Conservation (phyloP, 2,888 invertebrate genomes). For the Pandemis heparana region DNA sequence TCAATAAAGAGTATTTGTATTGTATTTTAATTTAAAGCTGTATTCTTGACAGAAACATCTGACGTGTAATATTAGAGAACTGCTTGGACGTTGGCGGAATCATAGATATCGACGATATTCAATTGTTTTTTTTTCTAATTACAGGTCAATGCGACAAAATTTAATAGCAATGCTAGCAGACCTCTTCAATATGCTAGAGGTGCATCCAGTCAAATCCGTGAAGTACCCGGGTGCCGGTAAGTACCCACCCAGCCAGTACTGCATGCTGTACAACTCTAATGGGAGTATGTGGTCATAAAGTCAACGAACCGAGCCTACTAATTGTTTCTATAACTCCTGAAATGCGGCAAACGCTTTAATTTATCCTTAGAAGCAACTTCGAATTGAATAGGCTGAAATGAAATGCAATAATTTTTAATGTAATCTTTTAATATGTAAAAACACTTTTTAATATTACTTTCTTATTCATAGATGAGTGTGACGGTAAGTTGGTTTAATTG, state of each 20-base stretch:
- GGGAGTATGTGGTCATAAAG: slow-evolving; percentile 86
- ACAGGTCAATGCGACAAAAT: slow-evolving; percentile 91
- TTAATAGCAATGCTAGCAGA: slow-evolving; percentile 96
- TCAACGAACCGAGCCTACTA: slow-evolving; percentile 66
- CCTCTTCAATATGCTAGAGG: slow-evolving; percentile 96
- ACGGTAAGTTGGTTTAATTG: slow-evolving; percentile 36
- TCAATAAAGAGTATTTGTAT: too few relatives aligned
- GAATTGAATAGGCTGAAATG: background rate
- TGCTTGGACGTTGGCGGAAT: too few relatives aligned
- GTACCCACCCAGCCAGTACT: slow-evolving; percentile 63
- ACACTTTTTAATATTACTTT: slow-evolving; percentile 29
- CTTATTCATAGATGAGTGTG: slow-evolving; percentile 23
- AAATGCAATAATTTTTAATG: slow-evolving; percentile 10
- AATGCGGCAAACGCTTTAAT: slow-evolving; percentile 29
- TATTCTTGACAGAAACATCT: background rate
- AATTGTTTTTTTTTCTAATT: slow-evolving; percentile 15
- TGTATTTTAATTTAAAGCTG: background rate
- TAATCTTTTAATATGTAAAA: slow-evolving; percentile 25
- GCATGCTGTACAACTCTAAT: slow-evolving; percentile 76
- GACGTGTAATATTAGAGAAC: too few relatives aligned
- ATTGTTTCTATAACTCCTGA: slow-evolving; percentile 31
- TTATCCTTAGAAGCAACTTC: slow-evolving; percentile 12
- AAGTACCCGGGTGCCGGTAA: slow-evolving; percentile 91
- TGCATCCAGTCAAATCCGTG: slow-evolving; percentile 95
- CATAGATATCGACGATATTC: background rate